These are phyloP conservation scores for Notodonta ziczac DNA, from an alignment of 2,888 invertebrate genomes.

Conservation along the genomic window DNA sequence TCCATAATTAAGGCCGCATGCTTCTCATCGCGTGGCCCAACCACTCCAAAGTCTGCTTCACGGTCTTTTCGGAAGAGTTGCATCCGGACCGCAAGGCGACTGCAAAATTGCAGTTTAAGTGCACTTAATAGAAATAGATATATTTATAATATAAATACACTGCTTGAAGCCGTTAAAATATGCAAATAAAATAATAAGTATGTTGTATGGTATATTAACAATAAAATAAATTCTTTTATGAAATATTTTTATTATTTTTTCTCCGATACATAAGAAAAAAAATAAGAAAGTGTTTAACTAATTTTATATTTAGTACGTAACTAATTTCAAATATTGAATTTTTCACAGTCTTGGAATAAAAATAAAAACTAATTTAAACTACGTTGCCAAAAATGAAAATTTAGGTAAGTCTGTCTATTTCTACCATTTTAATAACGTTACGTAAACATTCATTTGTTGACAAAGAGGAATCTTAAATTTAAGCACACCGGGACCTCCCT, in stretches of 20 bases:
- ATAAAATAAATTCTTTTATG: constrained; percentile 4
- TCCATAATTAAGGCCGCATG: too few relatives aligned
- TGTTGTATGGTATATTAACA: not conserved
- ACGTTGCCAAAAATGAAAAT: not conserved
- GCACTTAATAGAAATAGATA: too few relatives aligned
- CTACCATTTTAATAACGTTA: constrained; percentile 4
- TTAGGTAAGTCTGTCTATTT: not conserved
- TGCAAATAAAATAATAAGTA: too few relatives aligned
- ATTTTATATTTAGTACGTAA: constrained; percentile 22
- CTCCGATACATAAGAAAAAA: constrained; percentile 34
- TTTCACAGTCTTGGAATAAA: constrained; percentile 66
- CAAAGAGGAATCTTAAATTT: constrained; percentile 18
- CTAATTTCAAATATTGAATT: constrained; percentile 40
- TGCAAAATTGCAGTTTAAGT: too few relatives aligned
- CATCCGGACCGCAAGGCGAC: too few relatives aligned
- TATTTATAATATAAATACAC: too few relatives aligned
- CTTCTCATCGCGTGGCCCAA: too few relatives aligned
- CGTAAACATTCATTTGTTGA: constrained; percentile 21
- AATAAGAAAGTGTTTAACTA: constrained; percentile 38
- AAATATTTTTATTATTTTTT: constrained; percentile 40
- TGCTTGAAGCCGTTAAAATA: too few relatives aligned
- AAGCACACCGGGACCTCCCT: constrained; percentile 30
- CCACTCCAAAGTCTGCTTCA: too few relatives aligned
- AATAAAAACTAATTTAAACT: constrained; percentile 49
- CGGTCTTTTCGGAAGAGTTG: too few relatives aligned